Percentiles rank a stretch among this genome's conserved stretches.
Conservation (phyloP, 2,113 vertebrate genomes). For the Sylvietta virens region DNA sequence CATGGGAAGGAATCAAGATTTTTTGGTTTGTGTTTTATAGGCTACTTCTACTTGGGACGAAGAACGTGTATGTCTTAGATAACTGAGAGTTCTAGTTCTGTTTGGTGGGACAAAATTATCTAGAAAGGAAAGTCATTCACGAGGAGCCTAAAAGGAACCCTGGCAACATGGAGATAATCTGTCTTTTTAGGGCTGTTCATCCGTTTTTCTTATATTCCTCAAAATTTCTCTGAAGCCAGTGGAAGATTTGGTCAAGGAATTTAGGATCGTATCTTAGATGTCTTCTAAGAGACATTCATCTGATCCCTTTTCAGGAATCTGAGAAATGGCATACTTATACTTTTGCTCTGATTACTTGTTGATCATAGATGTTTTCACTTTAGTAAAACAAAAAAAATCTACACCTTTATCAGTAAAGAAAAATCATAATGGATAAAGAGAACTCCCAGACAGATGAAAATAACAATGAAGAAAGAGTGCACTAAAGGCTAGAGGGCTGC, state of each 20-base stretch:
- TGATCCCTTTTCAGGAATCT: neutral
- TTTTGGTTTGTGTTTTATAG: neutral
- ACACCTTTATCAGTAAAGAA: neutral
- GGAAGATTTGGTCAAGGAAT: neutral
- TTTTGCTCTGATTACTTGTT: neutral
- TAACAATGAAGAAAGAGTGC: neutral
- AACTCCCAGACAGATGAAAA: neutral
- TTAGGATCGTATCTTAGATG: neutral
- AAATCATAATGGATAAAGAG: neutral
- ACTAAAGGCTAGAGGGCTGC: neutral
- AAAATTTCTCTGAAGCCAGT: neutral
- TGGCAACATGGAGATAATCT: neutral
- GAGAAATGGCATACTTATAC: rapidly evolving
- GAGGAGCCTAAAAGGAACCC: neutral
- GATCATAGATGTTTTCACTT: neutral
- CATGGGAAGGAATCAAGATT: neutral
- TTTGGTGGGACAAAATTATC: neutral
- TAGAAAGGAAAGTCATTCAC: neutral
- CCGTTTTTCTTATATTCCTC: neutral
- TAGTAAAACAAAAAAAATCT: neutral
- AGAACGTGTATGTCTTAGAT: neutral
- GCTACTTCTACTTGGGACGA: neutral
- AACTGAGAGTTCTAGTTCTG: neutral
- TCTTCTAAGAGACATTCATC: neutral
- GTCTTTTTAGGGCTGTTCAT: neutral